Evolutionary conservation across 2,888 invertebrate genomes (phyloP), one percentile per base, ranked within the genome.

Genomic region (Chrysolina haemoptera): DNA sequence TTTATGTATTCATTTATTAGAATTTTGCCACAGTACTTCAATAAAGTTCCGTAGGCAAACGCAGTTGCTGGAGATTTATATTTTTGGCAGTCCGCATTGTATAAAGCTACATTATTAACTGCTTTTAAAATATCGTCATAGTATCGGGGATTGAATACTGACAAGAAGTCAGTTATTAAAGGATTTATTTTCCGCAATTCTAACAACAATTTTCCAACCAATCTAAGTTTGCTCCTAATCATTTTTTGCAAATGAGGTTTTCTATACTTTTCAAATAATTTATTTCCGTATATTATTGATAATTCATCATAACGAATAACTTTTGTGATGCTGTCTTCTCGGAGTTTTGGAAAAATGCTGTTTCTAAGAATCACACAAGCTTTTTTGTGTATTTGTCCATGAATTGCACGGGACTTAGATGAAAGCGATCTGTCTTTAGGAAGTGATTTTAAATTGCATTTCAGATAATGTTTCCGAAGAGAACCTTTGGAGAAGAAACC

Each of bases 1-100:
- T 70, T 59, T 20, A 70, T 70, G 41, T 55, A 53, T 41, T 70
- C 65, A 65, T 64, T 70, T 53, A 69, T 62, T 16, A 69, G 62
- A 62, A 55, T 62, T 59, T 69, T 27, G 11, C 68, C 68, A 69
- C 68, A 69, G 40, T 69, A 43, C 43, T 69, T 69, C 43, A 69
- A 55, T 62, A 69, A 22, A 46, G 62, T 69, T 41, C 68, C 68
- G 43, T 55, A 59, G 20, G 46, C 16, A 20, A 62, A 62, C 8
- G 59, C 68, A 35, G 68, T 68, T 59, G 68, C 59, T 41, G 68
- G 68, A 53, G 68, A 68, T 68, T 59, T 68, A 59, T 68, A 68
- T 12, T 1, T 59, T 16, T 35, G 53, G 20, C 62, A 63, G 35
- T 62, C 70, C n/a, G n/a, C n/a, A 62, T 70, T 50, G 46, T 63